A percentile compares a stretch with the other conserved stretches of the same genome.
Evolutionary conservation across 2,113 vertebrate genomes (phyloP).

Genomic region (Nothoprocta pentlandii): DNA sequence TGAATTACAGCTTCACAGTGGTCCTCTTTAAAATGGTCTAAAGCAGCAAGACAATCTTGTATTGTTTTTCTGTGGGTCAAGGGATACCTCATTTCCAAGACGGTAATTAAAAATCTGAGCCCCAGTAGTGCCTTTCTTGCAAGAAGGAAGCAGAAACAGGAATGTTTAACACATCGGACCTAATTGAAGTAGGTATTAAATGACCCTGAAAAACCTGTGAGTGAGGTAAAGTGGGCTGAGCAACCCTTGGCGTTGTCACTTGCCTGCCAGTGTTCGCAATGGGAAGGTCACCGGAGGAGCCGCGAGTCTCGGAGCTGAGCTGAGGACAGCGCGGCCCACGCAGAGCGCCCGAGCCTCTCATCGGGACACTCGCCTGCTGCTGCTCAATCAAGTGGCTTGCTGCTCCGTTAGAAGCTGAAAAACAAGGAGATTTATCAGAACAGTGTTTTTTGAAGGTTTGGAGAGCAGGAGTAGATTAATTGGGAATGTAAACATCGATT

Average conservation of each 20-base stretch:
- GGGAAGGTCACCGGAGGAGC: not conserved
- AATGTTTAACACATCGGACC: fast-evolving
- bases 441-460: not conserved
- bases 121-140: not conserved
- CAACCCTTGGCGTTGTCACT: fast-evolving
- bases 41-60: not conserved
- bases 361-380: not conserved
- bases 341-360: not conserved
- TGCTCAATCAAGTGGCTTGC: not conserved
- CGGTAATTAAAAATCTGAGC: not conserved
- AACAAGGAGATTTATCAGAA: not conserved
- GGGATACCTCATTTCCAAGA: not conserved
- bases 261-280: not conserved
- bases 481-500: not conserved
- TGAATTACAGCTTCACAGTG: not conserved
- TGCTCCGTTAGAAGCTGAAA: not conserved
- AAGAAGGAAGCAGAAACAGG: not conserved
- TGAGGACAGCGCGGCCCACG: fast-evolving
- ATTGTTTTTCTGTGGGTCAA: not conserved
- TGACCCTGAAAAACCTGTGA: not conserved
- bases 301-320: not conserved
- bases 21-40: not conserved
- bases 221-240: not conserved
- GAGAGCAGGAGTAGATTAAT: not conserved
- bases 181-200: not conserved